Base-by-base conservation (phyloP, 2,113 vertebrate species). In the Dryoscopus gambensis region DNA sequence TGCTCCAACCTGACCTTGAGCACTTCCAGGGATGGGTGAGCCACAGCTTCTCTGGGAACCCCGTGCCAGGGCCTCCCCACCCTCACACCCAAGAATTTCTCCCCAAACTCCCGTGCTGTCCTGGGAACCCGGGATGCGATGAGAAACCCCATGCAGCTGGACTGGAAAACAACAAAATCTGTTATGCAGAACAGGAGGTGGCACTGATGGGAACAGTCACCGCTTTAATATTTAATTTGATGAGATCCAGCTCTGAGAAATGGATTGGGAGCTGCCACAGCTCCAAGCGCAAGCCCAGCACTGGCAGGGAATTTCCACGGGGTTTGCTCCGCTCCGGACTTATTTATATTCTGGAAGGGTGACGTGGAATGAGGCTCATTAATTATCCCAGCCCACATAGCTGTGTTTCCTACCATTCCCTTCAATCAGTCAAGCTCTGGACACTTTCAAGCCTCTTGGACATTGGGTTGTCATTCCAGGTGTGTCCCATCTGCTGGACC, bases 261-360 rank as follows among this genome's bases (percentile, higher is more conserved):
- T n/a, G 40, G 70, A 52, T 44, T 0, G 0, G 82, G 81, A 76
- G 49, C 62, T 93, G 82, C 62, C 67, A 46, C 65, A 76, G 70
- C 70, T 94, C 40, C 75, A 49, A 81, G 77, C 0, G 0, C 3
- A 5, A 1, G 3, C 55, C 40, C 49, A 23, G 57, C 0, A 0
- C 53, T 82, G 35, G 27, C 44, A 49, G 63, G 53, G 74, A 91
- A 69, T 79, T 87, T 85, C 67, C 75, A 50, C 0, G 0, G 65
- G 59, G 40, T 64, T 91, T 84, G 62, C 75, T 60, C 4, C 0
- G 0, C 82, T 64, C 57, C 1, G 0, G n/a, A 62, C 40, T 88
- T 79, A 80, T 50, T 75, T 90, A 6, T 40, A 52, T 76, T 62
- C 82, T 80, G 30, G 24, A 57, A 65, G n/a, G 53, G 67, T 92